A percentile compares a stretch with the other conserved stretches of the same genome.
phyloP scores from a whole-genome alignment of 2,113 vertebrate species.

The Syngnathus scovelli region DNA sequence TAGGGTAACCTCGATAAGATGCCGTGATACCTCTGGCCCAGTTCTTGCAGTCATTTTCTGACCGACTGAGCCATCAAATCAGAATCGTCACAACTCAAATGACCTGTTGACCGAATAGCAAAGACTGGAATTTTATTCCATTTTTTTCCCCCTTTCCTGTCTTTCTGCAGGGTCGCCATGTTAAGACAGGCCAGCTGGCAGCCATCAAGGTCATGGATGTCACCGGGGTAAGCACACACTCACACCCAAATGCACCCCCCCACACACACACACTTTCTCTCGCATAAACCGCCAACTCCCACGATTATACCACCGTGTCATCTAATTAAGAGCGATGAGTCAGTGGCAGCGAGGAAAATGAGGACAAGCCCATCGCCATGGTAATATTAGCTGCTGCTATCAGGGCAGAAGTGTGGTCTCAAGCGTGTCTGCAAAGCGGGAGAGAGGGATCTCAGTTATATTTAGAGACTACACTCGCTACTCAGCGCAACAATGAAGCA shows the following conservation, averaged over 20 bases:
- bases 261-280: background rate
- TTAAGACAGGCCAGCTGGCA: constrained; percentile 72
- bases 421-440: constrained; percentile 45
- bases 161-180: constrained; percentile 68
- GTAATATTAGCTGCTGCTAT: constrained; percentile 52
- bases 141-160: constrained; percentile 4
- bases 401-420: constrained; percentile 51
- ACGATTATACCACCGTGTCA: constrained; percentile 34
- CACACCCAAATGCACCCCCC: background rate
- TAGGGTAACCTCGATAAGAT: constrained; percentile 20
- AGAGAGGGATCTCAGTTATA: constrained; percentile 51
- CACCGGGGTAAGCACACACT: constrained; percentile 63
- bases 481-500: background rate
- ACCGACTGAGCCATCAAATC: background rate
- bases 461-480: constrained; percentile 47
- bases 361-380: constrained; percentile 58
- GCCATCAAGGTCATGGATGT: constrained; percentile 78
- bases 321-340: constrained; percentile 56
- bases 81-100: background rate
- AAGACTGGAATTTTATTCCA: too few species aligned
- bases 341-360: constrained; percentile 44
- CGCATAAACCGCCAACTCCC: constrained; percentile 40
- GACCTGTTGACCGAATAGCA: background rate
- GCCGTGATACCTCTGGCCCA: background rate
- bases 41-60: background rate